These are phyloP conservation scores for Abramis brama DNA, from an alignment of 2,113 vertebrate species.

Conservation along the genomic window DNA sequence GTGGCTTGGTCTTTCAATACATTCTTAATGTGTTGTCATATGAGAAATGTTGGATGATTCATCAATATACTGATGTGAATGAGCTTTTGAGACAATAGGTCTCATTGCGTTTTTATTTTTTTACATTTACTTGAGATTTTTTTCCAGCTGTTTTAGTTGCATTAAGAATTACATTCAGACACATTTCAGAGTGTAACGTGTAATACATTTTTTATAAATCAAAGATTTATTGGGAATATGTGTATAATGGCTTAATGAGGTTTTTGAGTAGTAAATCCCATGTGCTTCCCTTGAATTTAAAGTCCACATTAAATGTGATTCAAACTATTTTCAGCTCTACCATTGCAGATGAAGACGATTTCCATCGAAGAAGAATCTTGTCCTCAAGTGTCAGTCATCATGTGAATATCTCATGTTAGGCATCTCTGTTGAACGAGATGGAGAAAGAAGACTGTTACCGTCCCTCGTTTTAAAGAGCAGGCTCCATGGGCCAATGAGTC, in stretches of 20 bases:
- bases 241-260: background rate
- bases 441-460: constrained; percentile 22
- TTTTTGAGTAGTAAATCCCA: too few species aligned
- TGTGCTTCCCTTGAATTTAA: too few species aligned
- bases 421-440: constrained; percentile 61
- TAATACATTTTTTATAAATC: background rate
- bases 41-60: background rate
- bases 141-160: background rate
- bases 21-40: background rate
- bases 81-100: background rate
- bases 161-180: background rate
- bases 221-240: too few species aligned
- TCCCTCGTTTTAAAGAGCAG: constrained; percentile 25
- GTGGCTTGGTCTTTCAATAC: constrained; percentile 24
- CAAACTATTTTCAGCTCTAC: background rate
- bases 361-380: background rate
- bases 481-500: constrained; percentile 62
- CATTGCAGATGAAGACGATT: background rate
- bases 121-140: too few species aligned
- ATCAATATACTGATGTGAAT: background rate
- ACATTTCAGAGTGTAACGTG: background rate
- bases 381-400: background rate
- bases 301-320: background rate
- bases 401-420: background rate
- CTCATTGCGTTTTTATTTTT: background rate